phyloP scores from a whole-genome alignment of 2,888 invertebrate species.

The Xestia c-nigrum region DNA sequence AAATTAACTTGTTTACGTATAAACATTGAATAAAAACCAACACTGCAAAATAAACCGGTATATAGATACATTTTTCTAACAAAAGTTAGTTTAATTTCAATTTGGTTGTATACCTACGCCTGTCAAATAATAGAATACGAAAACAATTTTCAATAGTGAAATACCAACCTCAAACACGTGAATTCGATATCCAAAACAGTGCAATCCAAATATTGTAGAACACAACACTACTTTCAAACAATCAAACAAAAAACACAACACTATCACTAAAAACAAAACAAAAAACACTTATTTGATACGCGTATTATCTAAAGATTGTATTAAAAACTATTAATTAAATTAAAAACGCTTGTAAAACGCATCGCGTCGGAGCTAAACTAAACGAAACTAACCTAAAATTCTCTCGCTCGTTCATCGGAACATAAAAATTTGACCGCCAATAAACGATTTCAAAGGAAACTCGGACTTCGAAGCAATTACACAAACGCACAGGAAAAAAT shows the following conservation, averaged over 20 bases:
- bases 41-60: not conserved
- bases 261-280: slow-evolving; percentile 48
- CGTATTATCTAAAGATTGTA: slow-evolving; percentile 29
- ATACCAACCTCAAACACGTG: slow-evolving; percentile 57
- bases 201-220: slow-evolving; percentile 63
- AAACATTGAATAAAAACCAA: not conserved
- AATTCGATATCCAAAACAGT: slow-evolving; percentile 48
- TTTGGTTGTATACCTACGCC: not conserved
- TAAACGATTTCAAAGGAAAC: slow-evolving; percentile 82
- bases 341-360: slow-evolving; percentile 66
- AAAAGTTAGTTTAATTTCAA: not conserved
- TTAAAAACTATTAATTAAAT: slow-evolving; percentile 62
- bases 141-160: slow-evolving; percentile 15
- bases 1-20: not conserved
- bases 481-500: slow-evolving; percentile 64
- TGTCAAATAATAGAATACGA: slow-evolving; percentile 5
- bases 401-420: slow-evolving; percentile 73
- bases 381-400: slow-evolving; percentile 86
- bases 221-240: slow-evolving; percentile 40
- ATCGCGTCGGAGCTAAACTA: slow-evolving; percentile 77
- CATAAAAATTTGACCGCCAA: slow-evolving; percentile 88
- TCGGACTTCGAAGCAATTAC: slow-evolving; percentile 73
- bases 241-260: slow-evolving; percentile 34
- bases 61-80: not conserved
- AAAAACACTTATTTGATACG: slow-evolving; percentile 61